phyloP scores from a whole-genome alignment of 1,140 invertebrate genomes.

The Drosophila hydei region DNA sequence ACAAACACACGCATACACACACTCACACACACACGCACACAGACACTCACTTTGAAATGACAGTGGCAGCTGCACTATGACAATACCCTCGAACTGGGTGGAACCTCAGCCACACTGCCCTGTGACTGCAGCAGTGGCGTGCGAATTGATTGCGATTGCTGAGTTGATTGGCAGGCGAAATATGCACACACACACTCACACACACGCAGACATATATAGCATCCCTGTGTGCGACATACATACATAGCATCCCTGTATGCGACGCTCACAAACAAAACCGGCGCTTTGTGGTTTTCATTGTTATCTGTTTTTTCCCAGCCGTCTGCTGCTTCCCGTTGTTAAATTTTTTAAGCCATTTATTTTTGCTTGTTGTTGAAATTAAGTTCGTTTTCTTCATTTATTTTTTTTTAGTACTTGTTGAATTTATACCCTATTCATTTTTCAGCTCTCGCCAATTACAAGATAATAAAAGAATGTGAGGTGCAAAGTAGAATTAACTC shows the following conservation, averaged over 20 bases:
- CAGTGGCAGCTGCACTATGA: conserved; percentile 67
- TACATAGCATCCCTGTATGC: conserved; percentile 56
- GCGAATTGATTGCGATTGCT: conserved; percentile 82
- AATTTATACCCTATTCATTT: too few relatives aligned
- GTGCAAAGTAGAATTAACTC: too few relatives aligned
- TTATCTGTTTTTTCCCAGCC: conserved; percentile 39
- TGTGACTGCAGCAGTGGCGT: conserved; percentile 48
- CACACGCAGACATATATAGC: not conserved
- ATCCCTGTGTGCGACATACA: conserved; percentile 7
- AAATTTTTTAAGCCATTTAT: conserved; percentile 52
- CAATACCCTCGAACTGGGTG: conserved; percentile 45
- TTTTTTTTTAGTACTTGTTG: conserved; percentile 6
- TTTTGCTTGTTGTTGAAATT: conserved; percentile 60
- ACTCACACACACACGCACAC: conserved; percentile 29
- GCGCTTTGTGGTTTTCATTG: conserved; percentile 75
- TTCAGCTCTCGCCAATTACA: too few relatives aligned
- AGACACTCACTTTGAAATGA: conserved; percentile 55
- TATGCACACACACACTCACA: conserved; percentile 39
- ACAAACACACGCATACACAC: conserved; percentile 14
- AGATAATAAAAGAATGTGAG: too few relatives aligned
- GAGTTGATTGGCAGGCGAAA: conserved; percentile 80
- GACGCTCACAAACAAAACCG: conserved; percentile 72
- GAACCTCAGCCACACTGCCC: conserved; percentile 8
- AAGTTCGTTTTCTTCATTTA: conserved; percentile 49
- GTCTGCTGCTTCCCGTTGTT: conserved; percentile 19